Percentiles rank a stretch among this genome's conserved stretches.
Evolutionary conservation across 92 coral and sea anemone species (phyloP).

Genomic region (Heteractis magnifica): DNA sequence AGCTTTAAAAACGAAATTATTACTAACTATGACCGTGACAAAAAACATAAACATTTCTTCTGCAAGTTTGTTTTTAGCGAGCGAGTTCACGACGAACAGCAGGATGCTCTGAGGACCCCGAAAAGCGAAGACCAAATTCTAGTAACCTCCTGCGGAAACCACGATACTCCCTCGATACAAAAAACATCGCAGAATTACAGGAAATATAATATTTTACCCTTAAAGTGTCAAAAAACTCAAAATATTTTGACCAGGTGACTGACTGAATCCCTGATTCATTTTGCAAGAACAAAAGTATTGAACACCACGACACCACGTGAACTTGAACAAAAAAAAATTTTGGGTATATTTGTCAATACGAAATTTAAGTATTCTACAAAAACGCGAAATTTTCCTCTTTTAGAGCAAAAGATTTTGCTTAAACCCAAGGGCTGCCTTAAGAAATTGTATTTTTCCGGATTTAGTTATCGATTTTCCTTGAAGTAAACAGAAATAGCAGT

Average conservation of each 20-base stretch:
- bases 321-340: neutral
- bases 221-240: neutral
- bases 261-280: neutral
- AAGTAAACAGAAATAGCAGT: neutral
- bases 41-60: too few relatives aligned
- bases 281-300: neutral
- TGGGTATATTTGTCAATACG: neutral
- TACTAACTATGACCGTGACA: too few relatives aligned
- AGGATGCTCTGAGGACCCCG: neutral
- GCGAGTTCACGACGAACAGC: too few relatives aligned
- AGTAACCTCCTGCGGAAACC: neutral
- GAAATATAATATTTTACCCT: neutral
- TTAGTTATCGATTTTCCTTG: neutral
- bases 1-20: too few relatives aligned
- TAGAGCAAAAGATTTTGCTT: neutral
- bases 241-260: neutral
- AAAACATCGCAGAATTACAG: neutral
- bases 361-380: neutral
- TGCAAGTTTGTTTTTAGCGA: too few relatives aligned
- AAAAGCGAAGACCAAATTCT: neutral
- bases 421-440: neutral
- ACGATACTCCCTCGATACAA: neutral
- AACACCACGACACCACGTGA: neutral
- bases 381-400: neutral
- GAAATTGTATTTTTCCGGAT: neutral